Conservation (phyloP, 1,140 invertebrate species). For the Aphelenchoides fujianensis region DNA sequence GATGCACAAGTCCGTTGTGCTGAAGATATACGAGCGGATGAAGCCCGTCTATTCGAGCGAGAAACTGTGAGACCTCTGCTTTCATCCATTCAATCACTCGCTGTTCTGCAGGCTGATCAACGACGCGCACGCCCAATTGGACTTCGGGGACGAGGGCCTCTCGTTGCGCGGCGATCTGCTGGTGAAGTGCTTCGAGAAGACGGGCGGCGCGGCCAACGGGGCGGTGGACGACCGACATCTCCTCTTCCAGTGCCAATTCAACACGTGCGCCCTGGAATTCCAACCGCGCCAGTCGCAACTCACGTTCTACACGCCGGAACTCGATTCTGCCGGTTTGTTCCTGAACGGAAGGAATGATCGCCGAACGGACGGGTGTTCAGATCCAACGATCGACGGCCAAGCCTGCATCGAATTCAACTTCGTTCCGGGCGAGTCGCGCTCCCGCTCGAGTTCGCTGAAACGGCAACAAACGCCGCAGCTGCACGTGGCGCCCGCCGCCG, state of each 20-base stretch:
- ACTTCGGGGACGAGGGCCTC: conserved; percentile 68
- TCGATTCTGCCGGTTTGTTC: conserved; percentile 67
- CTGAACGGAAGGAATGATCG: neutral
- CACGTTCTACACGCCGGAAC: conserved; percentile 75
- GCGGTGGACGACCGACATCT: conserved; percentile 67
- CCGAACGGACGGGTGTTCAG: conserved; percentile 60
- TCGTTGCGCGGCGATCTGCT: conserved; percentile 81
- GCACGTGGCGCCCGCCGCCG: too few species aligned
- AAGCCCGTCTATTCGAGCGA: conserved; percentile 81
- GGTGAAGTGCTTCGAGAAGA: conserved; percentile 80
- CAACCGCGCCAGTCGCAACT: conserved; percentile 70
- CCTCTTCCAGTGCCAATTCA: conserved; percentile 81
- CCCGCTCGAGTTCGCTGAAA: conserved; percentile 12
- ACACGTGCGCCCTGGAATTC: conserved; percentile 77
- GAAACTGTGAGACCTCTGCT: conserved; percentile 67
- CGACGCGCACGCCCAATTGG: conserved; percentile 23
- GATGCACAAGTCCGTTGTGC: conserved; percentile 34
- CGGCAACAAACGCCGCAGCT: too few species aligned
- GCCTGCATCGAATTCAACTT: conserved; percentile 81
- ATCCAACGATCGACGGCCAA: conserved; percentile 67
- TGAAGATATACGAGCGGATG: conserved; percentile 75
- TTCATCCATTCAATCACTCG: too few species aligned
- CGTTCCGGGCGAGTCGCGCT: conserved; percentile 67
- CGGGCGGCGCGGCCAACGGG: too few species aligned
- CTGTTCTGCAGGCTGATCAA: conserved; percentile 25